Conservation (phyloP, 2,797 vertebrate genomes). For the Sebastes diploproa region DNA sequence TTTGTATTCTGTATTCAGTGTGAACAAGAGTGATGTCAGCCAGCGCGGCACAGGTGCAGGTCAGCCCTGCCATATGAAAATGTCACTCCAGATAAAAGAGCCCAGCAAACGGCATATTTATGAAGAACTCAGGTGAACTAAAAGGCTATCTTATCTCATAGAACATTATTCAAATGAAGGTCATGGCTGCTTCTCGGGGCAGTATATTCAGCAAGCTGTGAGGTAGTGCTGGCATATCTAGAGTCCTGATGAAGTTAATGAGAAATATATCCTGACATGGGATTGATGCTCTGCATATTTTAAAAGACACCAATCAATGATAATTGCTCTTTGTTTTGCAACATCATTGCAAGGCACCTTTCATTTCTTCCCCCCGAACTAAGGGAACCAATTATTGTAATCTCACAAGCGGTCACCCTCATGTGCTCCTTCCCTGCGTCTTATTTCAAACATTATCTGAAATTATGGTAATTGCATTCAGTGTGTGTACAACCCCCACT, state of each 20-base stretch:
- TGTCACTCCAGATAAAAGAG: conserved; percentile 64
- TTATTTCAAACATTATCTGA: conserved; percentile 66
- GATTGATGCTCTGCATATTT: conserved; percentile 27
- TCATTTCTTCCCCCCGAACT: conserved; percentile 40
- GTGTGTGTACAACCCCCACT: conserved; percentile 30
- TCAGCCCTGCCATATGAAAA: conserved; percentile 59
- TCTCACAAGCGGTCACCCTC: conserved; percentile 48
- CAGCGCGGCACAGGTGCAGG: conserved; percentile 32
- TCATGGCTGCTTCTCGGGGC: conserved; percentile 23
- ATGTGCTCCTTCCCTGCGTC: conserved; percentile 45
- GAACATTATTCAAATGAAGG: conserved; percentile 71
- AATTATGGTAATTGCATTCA: conserved; percentile 70
- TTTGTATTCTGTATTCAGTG: conserved; percentile 35
- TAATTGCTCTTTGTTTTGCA: conserved; percentile 53
- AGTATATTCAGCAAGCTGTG: neutral
- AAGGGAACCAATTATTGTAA: conserved; percentile 63
- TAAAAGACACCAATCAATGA: conserved; percentile 49
- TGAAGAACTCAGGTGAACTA: conserved; percentile 47
- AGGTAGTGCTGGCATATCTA: conserved; percentile 6
- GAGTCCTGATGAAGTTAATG: conserved; percentile 36
- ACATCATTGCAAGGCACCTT: conserved; percentile 36
- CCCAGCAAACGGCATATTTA: conserved; percentile 40
- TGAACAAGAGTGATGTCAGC: conserved; percentile 33
- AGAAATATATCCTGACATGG: conserved; percentile 35
- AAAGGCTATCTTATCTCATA: conserved; percentile 62